Conservation (phyloP, 2,113 vertebrate genomes). For the Callopanchax toddi region DNA sequence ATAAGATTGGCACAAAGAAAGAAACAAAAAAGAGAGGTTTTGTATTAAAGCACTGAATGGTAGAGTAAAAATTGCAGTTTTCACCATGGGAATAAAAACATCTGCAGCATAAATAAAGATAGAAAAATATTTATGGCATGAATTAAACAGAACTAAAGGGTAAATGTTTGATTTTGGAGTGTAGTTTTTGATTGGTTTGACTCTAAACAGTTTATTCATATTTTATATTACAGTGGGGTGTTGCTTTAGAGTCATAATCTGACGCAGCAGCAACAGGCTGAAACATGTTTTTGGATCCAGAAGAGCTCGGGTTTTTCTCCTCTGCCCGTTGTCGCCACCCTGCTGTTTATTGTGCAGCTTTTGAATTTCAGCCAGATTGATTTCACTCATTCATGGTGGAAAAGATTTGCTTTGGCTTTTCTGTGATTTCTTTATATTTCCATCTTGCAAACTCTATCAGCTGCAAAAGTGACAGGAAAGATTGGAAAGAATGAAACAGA, state of each 20-base stretch:
- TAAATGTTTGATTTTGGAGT: too few species aligned
- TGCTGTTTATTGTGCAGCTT: conserved; percentile 56
- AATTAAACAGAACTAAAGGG: too few species aligned
- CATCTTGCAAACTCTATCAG: conserved; percentile 17
- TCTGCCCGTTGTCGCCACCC: conserved; percentile 31
- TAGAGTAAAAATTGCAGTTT: conserved; percentile 39
- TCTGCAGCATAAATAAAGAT: conserved; percentile 22
- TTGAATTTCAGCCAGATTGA: conserved; percentile 70
- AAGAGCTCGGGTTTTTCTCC: conserved; percentile 10
- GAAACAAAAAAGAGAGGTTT: conserved; percentile 27
- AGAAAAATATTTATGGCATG: conserved; percentile 30
- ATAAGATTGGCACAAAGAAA: conserved; percentile 29
- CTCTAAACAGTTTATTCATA: too few species aligned
- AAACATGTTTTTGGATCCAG: conserved; percentile 55
- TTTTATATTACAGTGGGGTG: too few species aligned
- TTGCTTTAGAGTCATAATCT: too few species aligned
- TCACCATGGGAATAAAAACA: conserved; percentile 41
- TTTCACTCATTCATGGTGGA: conserved; percentile 51
- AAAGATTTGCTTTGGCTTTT: conserved; percentile 38
- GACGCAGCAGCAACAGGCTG: conserved; percentile 60
- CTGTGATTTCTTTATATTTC: conserved; percentile 1
- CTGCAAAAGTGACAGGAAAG: too few species aligned
- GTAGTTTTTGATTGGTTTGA: too few species aligned
- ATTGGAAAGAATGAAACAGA: neutral
- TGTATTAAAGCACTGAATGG: conserved; percentile 22